These are phyloP conservation scores for Andrena bicolor DNA, from an alignment of 2,888 invertebrate species.

Conservation along the genomic window DNA sequence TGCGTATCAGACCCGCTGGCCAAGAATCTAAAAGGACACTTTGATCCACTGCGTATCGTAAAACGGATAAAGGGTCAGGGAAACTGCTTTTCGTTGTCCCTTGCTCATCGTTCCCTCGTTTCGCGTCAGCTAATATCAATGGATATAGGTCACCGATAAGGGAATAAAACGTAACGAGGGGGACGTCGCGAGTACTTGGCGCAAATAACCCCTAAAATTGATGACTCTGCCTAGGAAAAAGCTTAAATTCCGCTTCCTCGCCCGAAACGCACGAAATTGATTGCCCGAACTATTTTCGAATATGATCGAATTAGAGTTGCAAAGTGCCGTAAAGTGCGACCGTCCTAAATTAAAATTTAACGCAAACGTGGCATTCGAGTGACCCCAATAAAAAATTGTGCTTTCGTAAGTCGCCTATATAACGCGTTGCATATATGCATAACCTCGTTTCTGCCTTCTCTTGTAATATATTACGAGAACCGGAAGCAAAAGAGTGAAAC, in stretches of 20 bases:
- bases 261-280: constrained; percentile 2
- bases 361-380: constrained; percentile 45
- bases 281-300: constrained; percentile 31
- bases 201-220: constrained; percentile 5
- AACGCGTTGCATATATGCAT: constrained; percentile 21
- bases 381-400: constrained; percentile 50
- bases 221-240: not conserved
- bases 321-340: constrained; percentile 26
- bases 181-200: not conserved
- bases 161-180: constrained; percentile 35
- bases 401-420: constrained; percentile 27
- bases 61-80: constrained; percentile 34
- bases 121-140: constrained; percentile 47
- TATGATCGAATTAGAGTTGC: constrained; percentile 31
- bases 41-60: constrained; percentile 38
- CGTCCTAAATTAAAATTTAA: constrained; percentile 51
- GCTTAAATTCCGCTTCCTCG: not conserved
- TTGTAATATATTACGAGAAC: not conserved
- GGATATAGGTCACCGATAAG: constrained; percentile 50
- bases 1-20: constrained; percentile 38
- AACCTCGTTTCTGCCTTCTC: constrained; percentile 30
- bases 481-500: not conserved
- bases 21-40: constrained; percentile 45
- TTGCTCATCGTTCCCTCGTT: constrained; percentile 26
- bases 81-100: constrained; percentile 31